Evolutionary conservation across 2,113 vertebrate species (phyloP), one percentile per base, ranked within the genome.

Genomic region (Cololabis saira): DNA sequence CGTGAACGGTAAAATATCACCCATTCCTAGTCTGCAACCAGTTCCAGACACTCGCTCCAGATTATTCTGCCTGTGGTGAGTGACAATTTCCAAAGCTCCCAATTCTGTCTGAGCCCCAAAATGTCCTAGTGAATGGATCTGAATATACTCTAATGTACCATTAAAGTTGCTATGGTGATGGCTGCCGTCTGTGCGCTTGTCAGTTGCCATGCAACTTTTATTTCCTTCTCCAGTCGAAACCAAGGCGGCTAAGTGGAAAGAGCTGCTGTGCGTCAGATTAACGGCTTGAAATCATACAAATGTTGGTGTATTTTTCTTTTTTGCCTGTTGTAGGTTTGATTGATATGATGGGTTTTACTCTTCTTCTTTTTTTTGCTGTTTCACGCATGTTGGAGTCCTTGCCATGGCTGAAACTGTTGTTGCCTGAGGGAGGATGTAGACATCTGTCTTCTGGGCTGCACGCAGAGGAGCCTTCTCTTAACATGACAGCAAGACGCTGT

Each of bases 81-180:
- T 21, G 57, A 63, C 40, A 57, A 67, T 59, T 71, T 81, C 54
- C 13, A 71, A 43, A 58, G n/a, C 24, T 57, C 16, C 52, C 22
- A 50, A 44, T 56, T 67, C 37, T 58, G 51, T 76, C 68, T 18
- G 13, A 74, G 44, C 56, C 67, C 56, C 14, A 52, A 77, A 61
- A 75, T 81, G 78, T 85, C 76, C 84, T 81, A 81, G 69, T 73
- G 75, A 87, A 63, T 81, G 76, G 78, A 88, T 89, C 74, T 76
- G 54, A 86, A 78, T 87, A 62, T 85, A 64, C 82, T 87, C 75
- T 85, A 33, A 54, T 45, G 62, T 65, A 75, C 83, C 80, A 72
- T 91, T 83, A 82, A 52, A 21, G 91, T 92, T 92, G 90, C 90
- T 81, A 90, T 90, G 89, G 87, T 18, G 80, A 93, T 68, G 42